Conservation (phyloP, 2,113 vertebrate species). For the Plecotus auritus region DNA sequence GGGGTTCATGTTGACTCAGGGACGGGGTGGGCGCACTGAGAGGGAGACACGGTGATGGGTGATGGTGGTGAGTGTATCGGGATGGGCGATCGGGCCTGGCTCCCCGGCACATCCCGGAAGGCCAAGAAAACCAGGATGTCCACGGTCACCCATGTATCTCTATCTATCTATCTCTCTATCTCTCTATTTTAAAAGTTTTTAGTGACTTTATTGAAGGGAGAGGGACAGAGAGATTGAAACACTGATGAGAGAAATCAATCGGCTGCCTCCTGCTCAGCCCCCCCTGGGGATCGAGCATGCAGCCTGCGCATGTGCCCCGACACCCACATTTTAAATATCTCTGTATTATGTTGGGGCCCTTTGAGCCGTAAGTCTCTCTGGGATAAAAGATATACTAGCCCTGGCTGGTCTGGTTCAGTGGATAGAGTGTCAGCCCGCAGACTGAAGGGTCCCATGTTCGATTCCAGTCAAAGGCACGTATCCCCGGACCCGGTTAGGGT, state of each 20-base stretch:
- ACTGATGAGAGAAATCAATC: background rate
- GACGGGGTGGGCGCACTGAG: background rate
- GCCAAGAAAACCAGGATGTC: slow-evolving; percentile 86
- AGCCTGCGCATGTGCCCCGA: too few species aligned
- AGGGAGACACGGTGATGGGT: background rate
- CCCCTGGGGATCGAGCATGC: background rate
- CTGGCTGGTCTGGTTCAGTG: too few species aligned
- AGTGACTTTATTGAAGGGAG: background rate
- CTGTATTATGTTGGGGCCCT: background rate
- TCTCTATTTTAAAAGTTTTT: too few species aligned
- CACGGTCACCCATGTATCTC: slow-evolving; percentile 83
- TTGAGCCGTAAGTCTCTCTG: background rate
- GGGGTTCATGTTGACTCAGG: background rate
- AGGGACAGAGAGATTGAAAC: background rate
- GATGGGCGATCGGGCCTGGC: too few species aligned
- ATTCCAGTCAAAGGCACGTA: too few species aligned
- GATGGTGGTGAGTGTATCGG: background rate
- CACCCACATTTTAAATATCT: slow-evolving; percentile 75
- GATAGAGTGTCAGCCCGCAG: too few species aligned
- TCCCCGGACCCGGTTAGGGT: too few species aligned
- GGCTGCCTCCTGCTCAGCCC: too few species aligned
- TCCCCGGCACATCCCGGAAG: too few species aligned
- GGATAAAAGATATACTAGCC: background rate
- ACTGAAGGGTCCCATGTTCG: too few species aligned
- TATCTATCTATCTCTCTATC: too few species aligned